Percentiles rank a stretch among this genome's conserved stretches.
Evolutionary conservation across 2,888 invertebrate genomes (phyloP).

Genomic region (Lasioglossum oenotherae): DNA sequence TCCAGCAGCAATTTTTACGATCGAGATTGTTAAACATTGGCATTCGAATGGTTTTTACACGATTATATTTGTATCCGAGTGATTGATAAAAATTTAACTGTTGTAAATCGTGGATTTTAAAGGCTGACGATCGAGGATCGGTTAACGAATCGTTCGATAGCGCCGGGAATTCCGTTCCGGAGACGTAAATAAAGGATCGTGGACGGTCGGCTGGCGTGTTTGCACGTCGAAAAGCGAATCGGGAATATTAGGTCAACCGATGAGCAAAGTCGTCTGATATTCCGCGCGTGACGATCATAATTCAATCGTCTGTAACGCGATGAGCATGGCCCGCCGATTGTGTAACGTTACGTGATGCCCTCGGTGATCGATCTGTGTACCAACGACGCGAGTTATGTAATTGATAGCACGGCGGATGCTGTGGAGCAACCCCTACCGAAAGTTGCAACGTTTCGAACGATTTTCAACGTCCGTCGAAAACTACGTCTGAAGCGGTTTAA

Average conservation of each 20-base stretch:
- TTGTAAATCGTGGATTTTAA: neutral
- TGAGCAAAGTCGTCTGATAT: constrained; percentile 65
- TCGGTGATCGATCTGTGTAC: constrained; percentile 57
- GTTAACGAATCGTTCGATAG: neutral
- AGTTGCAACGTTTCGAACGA: neutral
- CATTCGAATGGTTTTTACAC: no score
- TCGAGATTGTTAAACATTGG: neutral
- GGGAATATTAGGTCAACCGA: constrained; percentile 54
- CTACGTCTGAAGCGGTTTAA: neutral
- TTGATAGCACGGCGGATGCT: constrained; percentile 33
- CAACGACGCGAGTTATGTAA: constrained; percentile 51
- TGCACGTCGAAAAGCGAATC: constrained; percentile 25
- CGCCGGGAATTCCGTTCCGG: neutral
- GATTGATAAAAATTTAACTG: no score
- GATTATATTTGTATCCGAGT: no score
- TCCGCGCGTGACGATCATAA: constrained; percentile 65
- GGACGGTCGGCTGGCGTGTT: no score
- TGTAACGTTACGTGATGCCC: constrained; percentile 51
- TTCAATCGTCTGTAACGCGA: constrained; percentile 61
- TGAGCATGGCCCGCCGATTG: constrained; percentile 56
- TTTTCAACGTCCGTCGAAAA: neutral
- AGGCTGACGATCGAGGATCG: neutral
- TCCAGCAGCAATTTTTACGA: neutral
- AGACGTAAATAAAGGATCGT: neutral
- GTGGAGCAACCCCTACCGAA: neutral